Percentiles rank a stretch among this genome's conserved stretches.
Evolutionary conservation across 2,113 vertebrate genomes (phyloP).

Genomic region (Acanthisitta chloris): DNA sequence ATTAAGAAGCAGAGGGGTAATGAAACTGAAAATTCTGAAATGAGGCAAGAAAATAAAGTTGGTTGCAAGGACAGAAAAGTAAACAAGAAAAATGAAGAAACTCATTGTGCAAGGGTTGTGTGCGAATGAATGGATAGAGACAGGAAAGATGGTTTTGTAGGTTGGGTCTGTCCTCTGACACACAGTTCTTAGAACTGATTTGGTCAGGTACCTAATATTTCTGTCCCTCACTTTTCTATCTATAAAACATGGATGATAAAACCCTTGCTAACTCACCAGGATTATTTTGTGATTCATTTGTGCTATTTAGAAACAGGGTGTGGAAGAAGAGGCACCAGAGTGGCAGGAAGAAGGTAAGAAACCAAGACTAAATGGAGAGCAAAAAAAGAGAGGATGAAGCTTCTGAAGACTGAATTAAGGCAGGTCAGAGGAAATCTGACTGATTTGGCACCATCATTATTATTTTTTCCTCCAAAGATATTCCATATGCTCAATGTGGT

Average conservation of each 20-base stretch:
- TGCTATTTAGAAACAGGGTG: background rate
- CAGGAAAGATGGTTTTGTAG: background rate
- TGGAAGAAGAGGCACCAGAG: background rate
- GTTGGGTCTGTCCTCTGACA: background rate
- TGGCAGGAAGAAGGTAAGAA: background rate
- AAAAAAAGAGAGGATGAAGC: background rate
- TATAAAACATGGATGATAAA: background rate
- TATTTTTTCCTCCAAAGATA: background rate
- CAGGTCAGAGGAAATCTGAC: background rate
- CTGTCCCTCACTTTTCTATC: background rate
- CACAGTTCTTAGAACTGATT: background rate
- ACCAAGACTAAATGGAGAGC: background rate
- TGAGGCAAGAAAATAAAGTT: background rate
- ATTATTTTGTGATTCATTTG: background rate
- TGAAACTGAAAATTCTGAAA: background rate
- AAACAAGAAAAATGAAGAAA: background rate
- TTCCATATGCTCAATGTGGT: background rate
- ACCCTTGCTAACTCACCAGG: background rate
- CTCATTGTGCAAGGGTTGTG: background rate
- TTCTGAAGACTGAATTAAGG: background rate
- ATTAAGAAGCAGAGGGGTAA: background rate
- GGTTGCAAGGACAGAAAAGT: background rate
- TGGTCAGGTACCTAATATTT: background rate
- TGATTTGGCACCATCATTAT: background rate
- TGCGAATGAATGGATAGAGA: background rate